Evolutionary conservation across 1,140 invertebrate genomes (phyloP).

Genomic region (Druon quercuslanigerum): DNA sequence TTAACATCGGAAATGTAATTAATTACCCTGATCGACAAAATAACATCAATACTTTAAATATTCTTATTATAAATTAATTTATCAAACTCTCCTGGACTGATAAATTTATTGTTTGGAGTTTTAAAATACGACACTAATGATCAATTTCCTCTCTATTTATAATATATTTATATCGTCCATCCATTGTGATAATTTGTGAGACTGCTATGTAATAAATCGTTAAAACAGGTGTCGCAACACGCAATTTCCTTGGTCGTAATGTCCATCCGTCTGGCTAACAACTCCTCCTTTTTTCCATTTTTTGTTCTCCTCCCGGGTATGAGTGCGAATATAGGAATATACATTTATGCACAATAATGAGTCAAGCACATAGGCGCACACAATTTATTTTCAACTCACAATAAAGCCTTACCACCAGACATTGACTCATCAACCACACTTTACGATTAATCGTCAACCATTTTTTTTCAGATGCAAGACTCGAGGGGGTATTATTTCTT

Average conservation of each 20-base stretch:
- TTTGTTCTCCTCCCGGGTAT: neutral
- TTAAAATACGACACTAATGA: neutral
- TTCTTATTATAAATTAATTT: too few relatives aligned
- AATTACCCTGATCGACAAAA: too few relatives aligned
- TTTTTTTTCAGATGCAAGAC: constrained; percentile 6
- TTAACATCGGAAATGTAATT: too few relatives aligned
- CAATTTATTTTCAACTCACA: constrained; percentile 12
- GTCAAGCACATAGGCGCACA: constrained; percentile 8
- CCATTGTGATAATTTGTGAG: constrained; percentile 20
- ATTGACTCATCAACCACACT: constrained; percentile 26
- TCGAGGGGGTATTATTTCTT: constrained; percentile 19
- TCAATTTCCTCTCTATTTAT: neutral
- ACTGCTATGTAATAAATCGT: constrained; percentile 17
- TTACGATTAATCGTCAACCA: constrained; percentile 29
- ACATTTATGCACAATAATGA: neutral
- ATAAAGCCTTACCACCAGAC: constrained; percentile 20
- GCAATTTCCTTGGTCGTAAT: constrained; percentile 7
- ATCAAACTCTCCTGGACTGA: too few relatives aligned
- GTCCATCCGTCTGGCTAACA: neutral
- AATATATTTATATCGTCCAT: neutral
- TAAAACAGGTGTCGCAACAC: constrained; percentile 25
- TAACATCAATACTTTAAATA: too few relatives aligned
- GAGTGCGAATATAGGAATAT: neutral
- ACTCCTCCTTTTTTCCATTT: neutral
- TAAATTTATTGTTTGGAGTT: too few relatives aligned